These are phyloP conservation scores for Taeniopygia guttata DNA, from an alignment of 2,797 vertebrate species.

Conservation along the genomic window DNA sequence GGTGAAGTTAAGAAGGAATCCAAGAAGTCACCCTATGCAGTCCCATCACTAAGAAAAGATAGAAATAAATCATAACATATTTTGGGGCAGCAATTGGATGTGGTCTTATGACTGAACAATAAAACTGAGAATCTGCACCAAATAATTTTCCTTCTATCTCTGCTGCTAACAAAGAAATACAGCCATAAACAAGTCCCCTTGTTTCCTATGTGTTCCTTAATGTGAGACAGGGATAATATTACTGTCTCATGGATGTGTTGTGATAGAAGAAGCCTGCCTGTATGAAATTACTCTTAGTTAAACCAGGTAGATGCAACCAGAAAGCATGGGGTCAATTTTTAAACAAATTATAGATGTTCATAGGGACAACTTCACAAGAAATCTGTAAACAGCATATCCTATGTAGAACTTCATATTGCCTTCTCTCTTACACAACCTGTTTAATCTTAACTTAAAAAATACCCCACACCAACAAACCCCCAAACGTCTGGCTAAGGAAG, in stretches of 20 bases:
- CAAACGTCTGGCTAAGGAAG: background rate
- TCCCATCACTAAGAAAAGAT: background rate
- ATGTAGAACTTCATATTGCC: background rate
- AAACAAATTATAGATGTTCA: background rate
- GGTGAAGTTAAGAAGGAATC: background rate
- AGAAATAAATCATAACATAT: background rate
- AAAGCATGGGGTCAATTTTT: background rate
- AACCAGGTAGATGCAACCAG: background rate
- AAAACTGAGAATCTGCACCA: background rate
- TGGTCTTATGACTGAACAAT: background rate
- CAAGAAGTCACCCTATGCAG: fast-evolving
- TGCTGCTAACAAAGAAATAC: background rate
- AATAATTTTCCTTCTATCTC: background rate
- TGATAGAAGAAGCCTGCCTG: background rate
- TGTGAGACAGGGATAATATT: background rate
- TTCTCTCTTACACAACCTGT: background rate
- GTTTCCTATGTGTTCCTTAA: background rate
- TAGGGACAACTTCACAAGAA: background rate
- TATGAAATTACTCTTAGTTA: background rate
- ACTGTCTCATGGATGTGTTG: background rate
- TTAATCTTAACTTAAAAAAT: background rate
- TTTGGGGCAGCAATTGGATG: fast-evolving
- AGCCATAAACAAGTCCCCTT: background rate
- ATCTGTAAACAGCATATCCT: background rate
- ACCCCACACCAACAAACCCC: background rate